phyloP scores from a whole-genome alignment of 2,797 vertebrate species.

The Dipus sagitta region DNA sequence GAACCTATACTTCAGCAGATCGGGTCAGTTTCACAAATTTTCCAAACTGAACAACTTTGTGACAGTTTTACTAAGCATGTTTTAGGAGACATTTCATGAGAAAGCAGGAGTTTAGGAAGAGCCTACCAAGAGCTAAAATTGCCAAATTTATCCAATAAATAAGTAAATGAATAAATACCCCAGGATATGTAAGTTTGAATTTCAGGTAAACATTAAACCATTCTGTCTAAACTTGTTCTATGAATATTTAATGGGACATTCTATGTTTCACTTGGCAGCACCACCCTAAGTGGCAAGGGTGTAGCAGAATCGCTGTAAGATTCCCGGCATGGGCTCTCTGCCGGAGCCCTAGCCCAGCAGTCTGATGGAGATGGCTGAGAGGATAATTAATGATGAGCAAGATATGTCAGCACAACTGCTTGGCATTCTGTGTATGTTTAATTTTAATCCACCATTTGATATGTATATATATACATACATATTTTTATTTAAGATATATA shows the following conservation, averaged over 20 bases:
- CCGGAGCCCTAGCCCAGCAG: neutral
- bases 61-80: slow-evolving; percentile 38
- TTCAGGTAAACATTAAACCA: slow-evolving; percentile 24
- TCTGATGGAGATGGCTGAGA: neutral
- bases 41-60: slow-evolving; percentile 41
- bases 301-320: neutral
- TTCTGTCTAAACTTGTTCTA: neutral
- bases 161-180: neutral
- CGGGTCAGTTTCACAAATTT: slow-evolving; percentile 56
- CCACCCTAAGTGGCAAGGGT: neutral
- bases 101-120: neutral
- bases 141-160: neutral
- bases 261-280: neutral
- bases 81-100: neutral
- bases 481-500: slow-evolving; percentile 20
- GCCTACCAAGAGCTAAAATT: neutral
- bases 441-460: neutral
- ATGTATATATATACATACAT: neutral
- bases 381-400: neutral
- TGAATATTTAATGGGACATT: neutral
- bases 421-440: neutral
- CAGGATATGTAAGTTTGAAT: slow-evolving; percentile 23
- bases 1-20: slow-evolving; percentile 53
- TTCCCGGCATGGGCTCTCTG: neutral
- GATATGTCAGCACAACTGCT: neutral